Evolutionary conservation across 2,888 invertebrate genomes (phyloP).

Genomic region (Pyrochroa serraticornis): DNA sequence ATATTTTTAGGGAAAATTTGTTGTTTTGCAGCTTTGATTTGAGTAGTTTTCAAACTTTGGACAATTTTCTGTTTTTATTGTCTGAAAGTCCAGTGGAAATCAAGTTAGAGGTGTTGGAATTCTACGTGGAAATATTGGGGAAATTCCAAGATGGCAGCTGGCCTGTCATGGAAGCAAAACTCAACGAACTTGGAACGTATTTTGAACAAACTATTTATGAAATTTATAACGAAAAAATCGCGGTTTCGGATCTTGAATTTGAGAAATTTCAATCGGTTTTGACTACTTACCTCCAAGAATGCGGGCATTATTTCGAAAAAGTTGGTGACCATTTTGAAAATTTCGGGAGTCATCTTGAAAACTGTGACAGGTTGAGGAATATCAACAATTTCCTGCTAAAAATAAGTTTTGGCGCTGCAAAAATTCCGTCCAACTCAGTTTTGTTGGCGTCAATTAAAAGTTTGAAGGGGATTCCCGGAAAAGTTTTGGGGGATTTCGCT

Average conservation of each 20-base stretch:
- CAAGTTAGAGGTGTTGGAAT: slow-evolving; percentile 41
- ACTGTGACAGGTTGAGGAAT: no score
- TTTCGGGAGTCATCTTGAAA: not conserved
- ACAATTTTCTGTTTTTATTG: slow-evolving; percentile 42
- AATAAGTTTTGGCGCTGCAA: no score
- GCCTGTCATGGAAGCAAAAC: slow-evolving; percentile 29
- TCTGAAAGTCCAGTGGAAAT: slow-evolving; percentile 29
- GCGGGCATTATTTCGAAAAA: slow-evolving; percentile 1
- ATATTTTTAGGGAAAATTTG: slow-evolving; percentile 41
- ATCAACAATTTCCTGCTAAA: no score
- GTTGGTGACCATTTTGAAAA: slow-evolving; percentile 1
- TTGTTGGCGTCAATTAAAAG: no score
- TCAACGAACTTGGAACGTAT: slow-evolving; percentile 34
- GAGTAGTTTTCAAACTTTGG: slow-evolving; percentile 33
- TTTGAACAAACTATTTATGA: slow-evolving; percentile 47
- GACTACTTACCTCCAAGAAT: not conserved
- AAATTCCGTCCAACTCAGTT: no score
- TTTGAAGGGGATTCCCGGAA: no score
- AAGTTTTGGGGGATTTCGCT: not conserved
- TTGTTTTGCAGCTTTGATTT: slow-evolving; percentile 41
- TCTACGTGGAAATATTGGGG: slow-evolving; percentile 39
- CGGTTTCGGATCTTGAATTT: slow-evolving; percentile 27
- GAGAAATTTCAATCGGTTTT: slow-evolving; percentile 33
- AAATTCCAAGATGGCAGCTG: slow-evolving; percentile 32
- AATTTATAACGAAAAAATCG: slow-evolving; percentile 36